Conservation (phyloP, 2,113 vertebrate species). For the Muntiacus reevesi region DNA sequence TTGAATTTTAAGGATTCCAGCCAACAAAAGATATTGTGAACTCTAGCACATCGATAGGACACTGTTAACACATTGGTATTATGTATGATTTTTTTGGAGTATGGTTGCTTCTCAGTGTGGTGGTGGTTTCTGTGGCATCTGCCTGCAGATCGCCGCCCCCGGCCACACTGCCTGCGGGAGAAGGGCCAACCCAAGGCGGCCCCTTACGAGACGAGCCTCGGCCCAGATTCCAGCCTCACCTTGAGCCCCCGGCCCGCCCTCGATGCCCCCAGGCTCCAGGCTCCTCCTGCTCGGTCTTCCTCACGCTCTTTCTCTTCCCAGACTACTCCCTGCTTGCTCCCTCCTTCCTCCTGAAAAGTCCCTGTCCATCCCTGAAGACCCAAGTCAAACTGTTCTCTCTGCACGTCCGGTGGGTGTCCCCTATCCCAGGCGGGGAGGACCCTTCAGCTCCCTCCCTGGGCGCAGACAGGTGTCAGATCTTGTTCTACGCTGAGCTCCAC, state of each 20-base stretch:
- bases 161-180: background rate
- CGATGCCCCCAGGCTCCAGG: background rate
- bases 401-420: background rate
- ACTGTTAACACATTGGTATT: fast-evolving
- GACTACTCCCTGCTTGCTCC: fast-evolving
- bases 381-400: background rate
- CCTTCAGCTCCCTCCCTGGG: background rate
- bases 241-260: background rate
- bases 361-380: background rate
- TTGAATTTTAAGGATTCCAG: background rate
- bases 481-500: background rate
- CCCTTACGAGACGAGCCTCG: fast-evolving
- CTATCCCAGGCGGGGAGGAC: background rate
- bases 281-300: background rate
- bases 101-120: background rate
- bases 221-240: background rate
- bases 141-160: no score
- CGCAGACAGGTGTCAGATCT: background rate
- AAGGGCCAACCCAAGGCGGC: background rate
- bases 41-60: background rate
- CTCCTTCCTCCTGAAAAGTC: background rate
- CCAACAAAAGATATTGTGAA: background rate
- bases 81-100: fast-evolving
- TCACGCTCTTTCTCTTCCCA: background rate
- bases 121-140: background rate